A percentile compares a stretch with the other conserved stretches of the same genome.
These are phyloP conservation scores for Drosophila paramelanica DNA, from an alignment of 2,888 invertebrate species.

Conservation along the genomic window DNA sequence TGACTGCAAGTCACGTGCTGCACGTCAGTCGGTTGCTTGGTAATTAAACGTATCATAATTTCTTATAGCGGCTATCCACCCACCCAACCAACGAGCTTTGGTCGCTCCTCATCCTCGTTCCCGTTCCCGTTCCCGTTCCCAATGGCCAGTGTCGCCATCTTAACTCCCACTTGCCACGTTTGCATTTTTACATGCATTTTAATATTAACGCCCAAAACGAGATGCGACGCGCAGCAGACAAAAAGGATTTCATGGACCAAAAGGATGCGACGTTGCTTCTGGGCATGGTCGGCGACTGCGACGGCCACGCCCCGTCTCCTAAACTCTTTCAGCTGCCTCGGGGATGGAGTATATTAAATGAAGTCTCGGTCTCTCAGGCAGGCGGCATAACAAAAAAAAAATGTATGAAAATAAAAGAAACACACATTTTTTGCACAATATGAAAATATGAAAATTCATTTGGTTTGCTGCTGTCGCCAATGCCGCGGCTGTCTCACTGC, in stretches of 20 bases:
- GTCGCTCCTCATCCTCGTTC: background rate
- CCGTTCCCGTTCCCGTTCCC: background rate
- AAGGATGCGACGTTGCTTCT: constrained; percentile 75
- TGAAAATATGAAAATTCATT: constrained; percentile 80
- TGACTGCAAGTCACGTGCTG: constrained; percentile 72
- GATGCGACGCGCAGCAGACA: constrained; percentile 69
- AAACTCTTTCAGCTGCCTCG: constrained; percentile 19
- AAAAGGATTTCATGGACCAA: constrained; percentile 70
- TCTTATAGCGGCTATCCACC: constrained; percentile 48
- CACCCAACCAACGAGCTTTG: constrained; percentile 5
- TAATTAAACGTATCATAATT: constrained; percentile 79
- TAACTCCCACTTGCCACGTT: constrained; percentile 42
- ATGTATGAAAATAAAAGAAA: constrained; percentile 10
- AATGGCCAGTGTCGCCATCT: background rate
- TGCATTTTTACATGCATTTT: constrained; percentile 78
- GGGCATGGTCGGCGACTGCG: constrained; percentile 74
- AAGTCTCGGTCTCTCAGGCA: constrained; percentile 64
- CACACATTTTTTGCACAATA: constrained; percentile 46
- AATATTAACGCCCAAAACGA: constrained; percentile 73
- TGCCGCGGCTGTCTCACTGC: constrained; percentile 47
- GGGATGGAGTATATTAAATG: constrained; percentile 71
- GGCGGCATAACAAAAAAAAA: constrained; percentile 28
- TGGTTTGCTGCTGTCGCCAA: constrained; percentile 42
- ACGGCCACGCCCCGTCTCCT: constrained; percentile 40
- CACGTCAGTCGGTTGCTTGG: constrained; percentile 64